Conservation (phyloP, 1,140 invertebrate species). For the Choristoneura fumiferana region DNA sequence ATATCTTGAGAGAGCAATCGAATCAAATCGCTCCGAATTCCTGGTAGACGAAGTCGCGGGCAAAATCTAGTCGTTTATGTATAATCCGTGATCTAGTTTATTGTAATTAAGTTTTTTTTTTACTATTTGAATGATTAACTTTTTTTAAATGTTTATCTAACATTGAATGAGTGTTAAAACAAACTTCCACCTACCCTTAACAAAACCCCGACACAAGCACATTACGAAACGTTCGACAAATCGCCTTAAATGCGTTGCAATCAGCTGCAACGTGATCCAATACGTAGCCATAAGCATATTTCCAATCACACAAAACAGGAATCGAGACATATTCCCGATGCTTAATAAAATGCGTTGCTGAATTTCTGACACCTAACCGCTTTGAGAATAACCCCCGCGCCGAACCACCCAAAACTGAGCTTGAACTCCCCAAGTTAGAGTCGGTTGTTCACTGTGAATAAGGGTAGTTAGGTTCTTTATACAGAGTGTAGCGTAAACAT, state of each 20-base stretch:
- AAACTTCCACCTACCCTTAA: no score
- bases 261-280: constrained; percentile 45
- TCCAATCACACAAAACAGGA: constrained; percentile 59
- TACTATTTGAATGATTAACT: no score
- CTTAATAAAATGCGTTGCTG: constrained; percentile 68
- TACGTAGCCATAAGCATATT: constrained; percentile 59
- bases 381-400: constrained; percentile 2
- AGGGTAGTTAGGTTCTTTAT: constrained; percentile 33
- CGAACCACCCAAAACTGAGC: constrained; percentile 16
- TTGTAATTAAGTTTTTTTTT: no score
- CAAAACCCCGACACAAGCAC: no score
- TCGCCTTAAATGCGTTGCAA: constrained; percentile 30
- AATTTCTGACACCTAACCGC: constrained; percentile 33
- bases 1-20: no score
- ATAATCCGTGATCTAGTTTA: no score
- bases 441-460: not conserved
- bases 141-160: no score
- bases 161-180: no score
- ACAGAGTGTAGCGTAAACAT: constrained; percentile 32
- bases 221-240: no score
- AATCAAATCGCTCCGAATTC: no score
- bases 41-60: no score
- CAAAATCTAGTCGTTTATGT: no score
- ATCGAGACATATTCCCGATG: constrained; percentile 55
- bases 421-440: not conserved